Base-by-base conservation (phyloP, 2,888 invertebrate species). In the Eupithecia centaureata region DNA sequence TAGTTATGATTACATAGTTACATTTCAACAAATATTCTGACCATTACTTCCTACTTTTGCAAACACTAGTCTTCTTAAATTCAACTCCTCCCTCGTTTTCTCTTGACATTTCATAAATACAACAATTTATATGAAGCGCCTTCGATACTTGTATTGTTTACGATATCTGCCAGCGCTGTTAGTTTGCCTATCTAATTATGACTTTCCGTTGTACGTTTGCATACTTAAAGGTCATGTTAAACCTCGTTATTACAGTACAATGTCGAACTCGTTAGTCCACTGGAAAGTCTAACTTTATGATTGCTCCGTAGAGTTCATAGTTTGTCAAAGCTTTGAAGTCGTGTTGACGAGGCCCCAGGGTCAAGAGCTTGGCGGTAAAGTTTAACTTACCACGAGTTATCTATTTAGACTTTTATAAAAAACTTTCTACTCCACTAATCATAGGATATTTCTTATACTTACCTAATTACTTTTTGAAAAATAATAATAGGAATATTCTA, bases 181-280 rank as follows among this genome's bases (percentile, higher is more conserved):
- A 52, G 69, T 61, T 70, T 68, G 60, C 56, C 33, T 63, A 65
- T 70, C 64, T 66, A 66, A 70, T 72, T 67, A 61, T 70, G 58
- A 30, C 67, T 65, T 65, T 63, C 32, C 51, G 32, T 33, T 67
- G 33, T 61, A 58, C 58, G 59, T 67, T 67, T 67, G 59, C 54
- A 25, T 63, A 30, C 54, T 63, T 54, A 61, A 63, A 69, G 69
- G 72, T 68, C 67, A 63, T 52, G 28, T 60, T 22, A 52, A 63
- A 63, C 33, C 33, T 57, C 28, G 63, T 54, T 63, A 67, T 61
- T 54, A 18, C 25, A 25, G 51, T 58, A 18, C 57, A 61, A 35
- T 57, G 61, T 57, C 47, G 35, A 22, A 42, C 22, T 51, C 38
- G n/a, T 47, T 25, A 35, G 47, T 35, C 42, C n/a, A 18, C 18